Base-by-base conservation (phyloP, 2,797 vertebrate genomes). In the Sus cebifrons region DNA sequence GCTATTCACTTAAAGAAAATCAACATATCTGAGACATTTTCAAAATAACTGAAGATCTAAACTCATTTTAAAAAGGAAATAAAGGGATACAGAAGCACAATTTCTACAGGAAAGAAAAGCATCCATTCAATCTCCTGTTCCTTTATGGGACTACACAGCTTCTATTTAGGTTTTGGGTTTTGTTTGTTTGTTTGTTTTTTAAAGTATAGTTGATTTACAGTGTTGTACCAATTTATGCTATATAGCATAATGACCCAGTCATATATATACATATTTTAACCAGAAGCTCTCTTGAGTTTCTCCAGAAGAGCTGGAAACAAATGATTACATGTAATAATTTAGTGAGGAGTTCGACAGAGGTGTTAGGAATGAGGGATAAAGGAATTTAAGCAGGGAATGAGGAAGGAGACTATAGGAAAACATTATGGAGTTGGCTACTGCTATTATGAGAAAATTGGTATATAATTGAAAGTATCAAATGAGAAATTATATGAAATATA, bases 41-140 rank as follows among this genome's bases (percentile, higher is more conserved):
- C 14, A 75, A 91, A 89, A 85, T 86, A 96, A 79, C 40, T 78
- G 13, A 92, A 89, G 27, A 89, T 15, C 20, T 68, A 89, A 96
- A 88, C 2, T 87, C 23, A 86, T 54, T 87, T 83, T n/a, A 20
- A 83, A 49, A 44, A 79, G 18, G 9, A 70, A 95, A 91, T 65
- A 64, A 90, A 85, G 17, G 9, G 3, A 89, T 54, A 67, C 49
- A 81, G 2, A 91, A 71, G 27, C 29, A 58, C 0, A 65, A 3
- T 56, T 95, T 75, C 25, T 74, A 36, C 32, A 49, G n/a, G 15
- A 9, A 75, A 73, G 25, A 58, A 58, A 85, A 62, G 5, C 1
- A 4, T 23, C 36, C 13, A 73, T 58, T 62, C 64, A 16, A 6
- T 56, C 65, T 49, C n/a, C 21, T 87, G n/a, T 52, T 82, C 29